Base-by-base conservation (phyloP, 2,797 vertebrate species). In the Cheirogaleus major region DNA sequence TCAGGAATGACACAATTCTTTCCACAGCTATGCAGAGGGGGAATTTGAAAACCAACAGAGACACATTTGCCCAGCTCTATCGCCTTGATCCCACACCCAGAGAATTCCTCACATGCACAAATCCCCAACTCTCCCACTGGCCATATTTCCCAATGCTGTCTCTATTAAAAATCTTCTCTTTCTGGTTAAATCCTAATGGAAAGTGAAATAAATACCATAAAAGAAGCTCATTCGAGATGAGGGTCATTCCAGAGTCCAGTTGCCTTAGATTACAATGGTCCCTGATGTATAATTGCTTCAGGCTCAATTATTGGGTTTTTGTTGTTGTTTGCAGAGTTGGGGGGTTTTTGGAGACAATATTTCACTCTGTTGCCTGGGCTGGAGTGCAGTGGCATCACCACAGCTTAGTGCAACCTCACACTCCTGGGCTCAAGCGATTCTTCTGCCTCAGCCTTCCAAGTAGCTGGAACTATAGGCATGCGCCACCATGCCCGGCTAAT, bases 1-100 rank as follows among this genome's bases (percentile, higher is more conserved):
- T 76, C 30, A 81, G 8, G 70, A 92, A 93, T 87, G 95, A 89
- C 80, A 91, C 82, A 93, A 85, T 96, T 93, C 70, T 91, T 91
- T 96, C 95, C 91, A 91, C 76, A 95, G 79, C 67, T 89, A 69
- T 32, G 50, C 23, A 30, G 87, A 88, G 18, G 55, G 18, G 45
- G 75, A 61, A 95, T 76, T 32, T 70, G 89, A 93, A 95, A 96
- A 41, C 59, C 57, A 86, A 61, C 9, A 80, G 45, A 93, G 75
- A 87, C 67, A 14, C 69, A 50, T 35, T 73, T 65, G 41, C 50
- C 80, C 76, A n/a, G 17, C 22, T 67, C 41, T 78, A 25, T 63
- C 2, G 30, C 80, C 59, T 93, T 63, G 61, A 70, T 90, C 78
- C 78, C 43, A 35, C 15, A 90, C 88, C 69, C 85, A 81, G 95